Base-by-base conservation (phyloP, 1,140 invertebrate species). In the Tetraneura akinire region DNA sequence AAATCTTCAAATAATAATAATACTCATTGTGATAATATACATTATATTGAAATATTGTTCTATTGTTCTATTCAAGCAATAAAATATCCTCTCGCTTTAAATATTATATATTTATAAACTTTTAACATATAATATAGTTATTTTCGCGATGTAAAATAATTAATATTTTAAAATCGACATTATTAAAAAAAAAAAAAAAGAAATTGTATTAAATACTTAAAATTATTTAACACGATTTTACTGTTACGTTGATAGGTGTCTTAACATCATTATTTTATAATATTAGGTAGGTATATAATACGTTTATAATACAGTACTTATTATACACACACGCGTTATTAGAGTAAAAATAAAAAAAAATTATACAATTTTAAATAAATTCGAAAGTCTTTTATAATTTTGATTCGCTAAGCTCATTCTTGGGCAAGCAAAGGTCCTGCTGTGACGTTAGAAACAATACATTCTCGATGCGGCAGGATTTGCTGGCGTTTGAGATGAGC, bases 381-480 rank as follows among this genome's bases (percentile, higher is more conserved):
- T 81, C 70, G 53, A 32, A 55, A 76, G 70, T 80, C 53, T 81
- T 78, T 78, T 66, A 53, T 68, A 8, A 4, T 29, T 81, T 78
- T 42, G n/a, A 6, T 60, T 78, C 18, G 53, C 74, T 78, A 62
- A 78, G 74, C 74, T 78, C 74, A 47, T 78, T 62, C 74, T 16
- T 16, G 8, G 74, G 55, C 55, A 9, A 78, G 53, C 55, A 47
- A 37, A 60, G 8, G 21, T 29, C 47, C 55, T n/a, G n/a, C 55
- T 55, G 51, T 47, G 14, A 8, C 55, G 37, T 68, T 81, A 81
- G 60, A 81, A 81, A 70, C 81, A 81, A 57, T 81, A 81, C 62
- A 76, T 81, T 70, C 81, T 78, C 10, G 73, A 80, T 53, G 49
- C 37, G 29, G 74, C 47, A 23, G 60, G 55, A 51, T 62, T 37